Evolutionary conservation across 2,797 vertebrate genomes (phyloP), one percentile per base, ranked within the genome.

Genomic region (Catostomus latipinnis): DNA sequence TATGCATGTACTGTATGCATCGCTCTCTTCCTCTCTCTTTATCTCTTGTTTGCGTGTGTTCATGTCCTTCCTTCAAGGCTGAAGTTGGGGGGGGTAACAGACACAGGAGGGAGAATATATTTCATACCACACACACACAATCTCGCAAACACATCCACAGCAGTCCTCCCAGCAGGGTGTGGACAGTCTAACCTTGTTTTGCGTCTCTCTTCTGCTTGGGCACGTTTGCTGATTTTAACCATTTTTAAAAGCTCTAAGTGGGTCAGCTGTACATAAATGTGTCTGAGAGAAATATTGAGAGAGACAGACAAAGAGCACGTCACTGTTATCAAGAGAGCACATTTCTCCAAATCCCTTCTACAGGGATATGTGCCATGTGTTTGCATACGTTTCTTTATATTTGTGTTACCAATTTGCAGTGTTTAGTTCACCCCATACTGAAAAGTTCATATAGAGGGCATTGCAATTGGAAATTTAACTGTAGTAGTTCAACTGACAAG

Each of bases 11-110:
- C 11, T 56, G 52, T 68, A 34, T 74, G 6, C 43, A 58, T 34
- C 34, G 3, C 34, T 34, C 34, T 34, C 34, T 34, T 34, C 34
- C 34, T 34, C 46, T 52, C 71, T 48, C 46, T 76, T 9, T 52
- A 65, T 81, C 57, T 34, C 72, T 43, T 18, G 57, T 72, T 45
- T 67, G n/a, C 63, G 53, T 62, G 52, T 81, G 11, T 70, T 76
- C 49, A 82, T 85, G 84, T 85, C 85, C 86, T 87, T 84, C 81
- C 86, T 85, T 83, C 84, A 83, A 85, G 86, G 84, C 86, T 89
- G 76, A 87, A 85, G 62, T 72, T 56, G 50, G 53, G 69, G 78
- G 74, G 76, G 34, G 34, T 34, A 34, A 79, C 72, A 18, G 78
- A 69, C 45, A 73, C 54, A 34, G 34, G 34, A 34, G 34, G 71